These are phyloP conservation scores for Wasmannia auropunctata DNA, from an alignment of 1,140 invertebrate genomes.

Conservation along the genomic window DNA sequence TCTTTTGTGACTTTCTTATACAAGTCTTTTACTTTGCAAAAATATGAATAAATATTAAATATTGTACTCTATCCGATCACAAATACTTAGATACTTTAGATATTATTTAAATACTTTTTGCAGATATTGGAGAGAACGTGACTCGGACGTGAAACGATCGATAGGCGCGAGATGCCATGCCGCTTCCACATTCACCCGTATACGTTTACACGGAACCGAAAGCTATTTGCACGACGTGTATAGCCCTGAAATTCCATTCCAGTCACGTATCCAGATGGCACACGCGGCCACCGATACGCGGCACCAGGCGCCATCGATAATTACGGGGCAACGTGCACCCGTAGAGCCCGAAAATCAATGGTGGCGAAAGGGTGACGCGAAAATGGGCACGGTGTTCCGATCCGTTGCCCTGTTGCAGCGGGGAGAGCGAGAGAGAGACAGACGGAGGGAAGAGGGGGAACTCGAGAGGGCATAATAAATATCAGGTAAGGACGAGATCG, in stretches of 20 bases:
- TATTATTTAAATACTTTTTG: not conserved
- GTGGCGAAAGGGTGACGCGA: conserved; percentile 80
- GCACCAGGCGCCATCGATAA: conserved; percentile 63
- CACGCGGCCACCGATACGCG: conserved; percentile 63
- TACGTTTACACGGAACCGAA: not conserved
- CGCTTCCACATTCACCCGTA: not conserved
- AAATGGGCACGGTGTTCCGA: conserved; percentile 77
- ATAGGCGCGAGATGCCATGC: not conserved
- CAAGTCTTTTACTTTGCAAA: not conserved
- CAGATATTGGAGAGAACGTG: not conserved
- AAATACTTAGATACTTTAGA: not conserved
- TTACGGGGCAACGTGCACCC: conserved; percentile 59
- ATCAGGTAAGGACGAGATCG: conserved; percentile 76
- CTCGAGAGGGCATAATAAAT: conserved; percentile 77
- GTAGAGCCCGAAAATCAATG: conserved; percentile 73
- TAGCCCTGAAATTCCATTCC: conserved; percentile 38
- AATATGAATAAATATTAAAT: not conserved
- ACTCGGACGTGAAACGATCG: not conserved
- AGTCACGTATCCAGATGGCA: conserved; percentile 65
- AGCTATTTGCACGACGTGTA: conserved; percentile 34
- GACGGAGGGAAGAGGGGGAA: conserved; percentile 6
- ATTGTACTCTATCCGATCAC: not conserved
- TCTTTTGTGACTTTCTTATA: not conserved
- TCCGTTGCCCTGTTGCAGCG: conserved; percentile 47
- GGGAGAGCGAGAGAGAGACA: conserved; percentile 13